Conservation (phyloP, 2,113 vertebrate genomes). For the Perognathus longimembris region DNA sequence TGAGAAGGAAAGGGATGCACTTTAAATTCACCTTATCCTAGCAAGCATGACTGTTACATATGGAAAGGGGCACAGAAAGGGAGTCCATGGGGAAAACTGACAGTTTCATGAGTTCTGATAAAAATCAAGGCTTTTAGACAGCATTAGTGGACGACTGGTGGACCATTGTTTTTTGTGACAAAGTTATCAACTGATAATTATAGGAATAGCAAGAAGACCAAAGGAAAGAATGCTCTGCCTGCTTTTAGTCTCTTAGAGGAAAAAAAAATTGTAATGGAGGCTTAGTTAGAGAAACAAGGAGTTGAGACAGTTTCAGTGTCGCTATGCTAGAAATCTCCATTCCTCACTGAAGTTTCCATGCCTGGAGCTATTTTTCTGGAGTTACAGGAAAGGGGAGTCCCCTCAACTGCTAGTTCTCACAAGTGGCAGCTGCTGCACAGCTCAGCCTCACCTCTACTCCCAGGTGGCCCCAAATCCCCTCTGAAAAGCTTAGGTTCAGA, state of each 20-base stretch:
- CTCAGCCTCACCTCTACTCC: constrained; percentile 40
- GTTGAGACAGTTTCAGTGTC: background rate
- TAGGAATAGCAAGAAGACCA: background rate
- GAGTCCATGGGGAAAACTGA: background rate
- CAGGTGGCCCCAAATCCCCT: constrained; percentile 74
- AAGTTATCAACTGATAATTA: background rate
- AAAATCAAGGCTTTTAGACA: background rate
- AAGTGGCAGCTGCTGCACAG: background rate
- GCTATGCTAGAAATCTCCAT: background rate
- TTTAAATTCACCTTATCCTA: background rate
- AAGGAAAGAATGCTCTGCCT: background rate
- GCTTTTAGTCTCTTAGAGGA: background rate
- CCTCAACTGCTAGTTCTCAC: constrained; percentile 10
- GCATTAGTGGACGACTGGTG: background rate
- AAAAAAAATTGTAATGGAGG: background rate
- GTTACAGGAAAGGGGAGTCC: constrained; percentile 33
- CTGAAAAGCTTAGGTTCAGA: constrained; percentile 65
- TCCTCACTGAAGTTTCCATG: background rate
- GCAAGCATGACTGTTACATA: background rate
- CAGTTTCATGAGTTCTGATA: background rate
- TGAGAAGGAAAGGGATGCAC: background rate
- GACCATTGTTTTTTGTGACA: background rate
- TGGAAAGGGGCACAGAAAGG: background rate
- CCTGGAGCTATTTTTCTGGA: constrained; percentile 56
- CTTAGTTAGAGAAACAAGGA: background rate